Evolutionary conservation across 1,140 invertebrate species (phyloP).

Genomic region (Lepidurus packardi): DNA sequence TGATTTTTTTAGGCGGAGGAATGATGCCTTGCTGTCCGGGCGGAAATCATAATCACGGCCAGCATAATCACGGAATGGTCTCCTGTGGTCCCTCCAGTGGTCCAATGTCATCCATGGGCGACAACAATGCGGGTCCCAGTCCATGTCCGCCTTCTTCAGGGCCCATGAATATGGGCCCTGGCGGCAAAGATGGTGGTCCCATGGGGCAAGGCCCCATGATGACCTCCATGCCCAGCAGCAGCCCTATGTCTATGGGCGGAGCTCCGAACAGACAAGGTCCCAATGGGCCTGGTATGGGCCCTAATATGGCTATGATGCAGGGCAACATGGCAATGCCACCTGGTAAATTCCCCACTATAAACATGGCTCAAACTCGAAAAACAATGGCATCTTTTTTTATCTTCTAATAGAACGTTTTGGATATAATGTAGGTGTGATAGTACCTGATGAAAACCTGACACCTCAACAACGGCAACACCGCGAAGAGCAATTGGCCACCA

Average conservation of each 20-base stretch:
- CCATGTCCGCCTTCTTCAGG: not conserved
- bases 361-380: not conserved
- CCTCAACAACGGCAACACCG: conserved; percentile 89
- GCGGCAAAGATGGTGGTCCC: conserved; percentile 30
- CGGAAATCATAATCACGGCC: conserved; percentile 6
- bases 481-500: conserved; percentile 82
- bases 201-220: conserved; percentile 37
- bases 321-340: conserved; percentile 34
- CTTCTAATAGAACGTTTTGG: not conserved
- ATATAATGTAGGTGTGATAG: conserved; percentile 58
- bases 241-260: conserved; percentile 38
- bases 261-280: conserved; percentile 37
- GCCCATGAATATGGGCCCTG: conserved; percentile 6
- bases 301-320: conserved; percentile 38
- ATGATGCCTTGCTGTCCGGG: conserved; percentile 34
- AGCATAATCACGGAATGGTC: conserved; percentile 32
- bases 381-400: not conserved
- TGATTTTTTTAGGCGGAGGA: not conserved
- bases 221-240: conserved; percentile 33
- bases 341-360: conserved; percentile 19
- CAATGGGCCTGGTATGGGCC: conserved; percentile 34
- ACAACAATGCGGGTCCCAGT: conserved; percentile 8
- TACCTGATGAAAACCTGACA: conserved; percentile 93
- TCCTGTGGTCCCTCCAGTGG: conserved; percentile 35
- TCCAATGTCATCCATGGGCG: not conserved